Evolutionary conservation across 2,113 vertebrate species (phyloP), one percentile per base, ranked within the genome.

Genomic region (Apistogramma diplotaenia): DNA sequence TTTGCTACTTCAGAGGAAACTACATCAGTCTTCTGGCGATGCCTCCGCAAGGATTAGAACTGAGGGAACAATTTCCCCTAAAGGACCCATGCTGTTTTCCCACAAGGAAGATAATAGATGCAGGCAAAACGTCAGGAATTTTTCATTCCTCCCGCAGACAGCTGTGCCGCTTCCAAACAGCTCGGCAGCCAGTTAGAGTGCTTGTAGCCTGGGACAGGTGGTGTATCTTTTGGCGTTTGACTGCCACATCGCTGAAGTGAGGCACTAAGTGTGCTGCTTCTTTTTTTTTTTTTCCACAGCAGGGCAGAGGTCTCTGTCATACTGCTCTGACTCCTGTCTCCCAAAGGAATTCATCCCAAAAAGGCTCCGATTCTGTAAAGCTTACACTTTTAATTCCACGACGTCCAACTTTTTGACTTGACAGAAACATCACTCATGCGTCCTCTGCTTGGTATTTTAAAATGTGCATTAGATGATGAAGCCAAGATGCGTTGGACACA

Each of bases 51-150:
- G 85, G 87, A 92, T 85, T 87, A 90, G 67, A 90, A 88, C 85
- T 81, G 76, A 88, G 82, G 84, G 80, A 85, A 88, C 87, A 83
- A 88, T 88, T 90, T 90, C 79, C 84, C 88, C 79, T 73, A 79
- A 81, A 85, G 80, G 77, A 87, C 82, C 82, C 84, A 21, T 31
- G 85, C 79, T 84, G 89, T 84, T 87, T 80, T 89, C 80, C 87
- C 83, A 89, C 83, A 88, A 91, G 83, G 78, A 86, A 75, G 74
- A 88, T 93, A 92, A 94, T 90, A 72, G 91, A 92, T 92, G 87
- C 82, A 89, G 83, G 84, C 81, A 89, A 86, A 92, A 70, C n/a
- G 74, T 88, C 62, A 85, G 87, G 86, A 89, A 92, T 82, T 85
- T 88, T 84, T 90, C 88, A 89, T 89, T 89, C 76, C 87, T 87